phyloP scores from a whole-genome alignment of 2,797 vertebrate species.

The Setipinna tenuifilis region DNA sequence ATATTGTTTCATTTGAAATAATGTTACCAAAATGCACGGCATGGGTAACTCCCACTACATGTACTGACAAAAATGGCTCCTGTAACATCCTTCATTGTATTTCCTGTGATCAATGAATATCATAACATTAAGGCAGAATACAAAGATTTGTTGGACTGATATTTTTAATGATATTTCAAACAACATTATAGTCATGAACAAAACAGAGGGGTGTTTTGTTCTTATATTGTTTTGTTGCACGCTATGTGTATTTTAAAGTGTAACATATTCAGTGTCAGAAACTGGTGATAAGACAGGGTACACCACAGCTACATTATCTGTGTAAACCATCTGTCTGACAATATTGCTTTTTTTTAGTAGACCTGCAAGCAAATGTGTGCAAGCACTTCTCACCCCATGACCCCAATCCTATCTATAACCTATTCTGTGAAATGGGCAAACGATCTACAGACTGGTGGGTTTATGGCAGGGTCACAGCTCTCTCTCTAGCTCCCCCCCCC shows the following conservation, averaged over 20 bases:
- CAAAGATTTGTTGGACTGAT: too few relatives aligned
- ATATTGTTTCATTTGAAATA: not conserved
- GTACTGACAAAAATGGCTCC: not conserved
- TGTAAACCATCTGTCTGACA: slow-evolving; percentile 1
- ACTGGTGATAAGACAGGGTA: not conserved
- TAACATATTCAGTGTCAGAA: not conserved
- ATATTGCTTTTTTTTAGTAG: not conserved
- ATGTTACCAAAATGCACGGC: too few relatives aligned
- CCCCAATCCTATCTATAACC: slow-evolving; percentile 10
- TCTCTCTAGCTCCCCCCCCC: too few relatives aligned
- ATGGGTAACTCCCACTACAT: too few relatives aligned
- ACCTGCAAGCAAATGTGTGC: not conserved
- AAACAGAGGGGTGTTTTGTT: not conserved
- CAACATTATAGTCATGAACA: not conserved
- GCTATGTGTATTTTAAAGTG: not conserved
- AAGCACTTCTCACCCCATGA: not conserved
- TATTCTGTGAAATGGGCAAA: slow-evolving; percentile 18
- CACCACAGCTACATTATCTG: not conserved
- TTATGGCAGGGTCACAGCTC: slow-evolving; percentile 3
- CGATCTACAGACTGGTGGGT: not conserved
- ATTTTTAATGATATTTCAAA: not conserved
- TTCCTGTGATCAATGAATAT: too few relatives aligned
- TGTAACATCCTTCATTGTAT: not conserved
- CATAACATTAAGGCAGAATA: too few relatives aligned
- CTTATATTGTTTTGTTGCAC: not conserved